Conservation (phyloP, 2,888 invertebrate species). For the Argynnis bischoffii region DNA sequence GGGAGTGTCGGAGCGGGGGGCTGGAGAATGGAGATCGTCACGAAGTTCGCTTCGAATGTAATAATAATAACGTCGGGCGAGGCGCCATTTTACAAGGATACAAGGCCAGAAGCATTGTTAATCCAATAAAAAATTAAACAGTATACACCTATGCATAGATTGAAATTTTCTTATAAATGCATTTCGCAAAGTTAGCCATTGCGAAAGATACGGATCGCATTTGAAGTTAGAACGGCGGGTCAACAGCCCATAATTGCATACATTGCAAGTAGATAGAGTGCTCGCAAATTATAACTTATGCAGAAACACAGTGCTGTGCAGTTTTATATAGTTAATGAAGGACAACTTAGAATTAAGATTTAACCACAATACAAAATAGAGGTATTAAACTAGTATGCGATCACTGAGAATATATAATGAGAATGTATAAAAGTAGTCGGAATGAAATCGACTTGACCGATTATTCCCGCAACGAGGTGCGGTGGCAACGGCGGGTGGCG, state of each 20-base stretch:
- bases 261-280: slow-evolving; percentile 31
- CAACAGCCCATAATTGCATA: slow-evolving; percentile 75
- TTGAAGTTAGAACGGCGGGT: slow-evolving; percentile 62
- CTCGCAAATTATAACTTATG: slow-evolving; percentile 19
- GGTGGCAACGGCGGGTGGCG: slow-evolving; percentile 70
- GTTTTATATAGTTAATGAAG: slow-evolving; percentile 5
- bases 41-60: slow-evolving; percentile 81
- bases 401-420: slow-evolving; percentile 28
- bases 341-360: too few species aligned
- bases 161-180: slow-evolving; percentile 24
- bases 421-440: slow-evolving; percentile 41
- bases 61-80: slow-evolving; percentile 75
- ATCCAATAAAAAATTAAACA: slow-evolving; percentile 50
- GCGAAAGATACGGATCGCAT: slow-evolving; percentile 56
- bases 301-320: slow-evolving; percentile 14
- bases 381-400: slow-evolving; percentile 15
- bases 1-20: slow-evolving; percentile 57
- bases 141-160: slow-evolving; percentile 42
- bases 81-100: slow-evolving; percentile 82
- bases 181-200: slow-evolving; percentile 49
- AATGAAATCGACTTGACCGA: slow-evolving; percentile 69
- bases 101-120: slow-evolving; percentile 75
- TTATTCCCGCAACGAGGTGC: slow-evolving; percentile 75
- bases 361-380: background rate
- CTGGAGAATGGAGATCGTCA: slow-evolving; percentile 77